phyloP scores from a whole-genome alignment of 2,888 invertebrate species.

The Mesorhabditis sp. region DNA sequence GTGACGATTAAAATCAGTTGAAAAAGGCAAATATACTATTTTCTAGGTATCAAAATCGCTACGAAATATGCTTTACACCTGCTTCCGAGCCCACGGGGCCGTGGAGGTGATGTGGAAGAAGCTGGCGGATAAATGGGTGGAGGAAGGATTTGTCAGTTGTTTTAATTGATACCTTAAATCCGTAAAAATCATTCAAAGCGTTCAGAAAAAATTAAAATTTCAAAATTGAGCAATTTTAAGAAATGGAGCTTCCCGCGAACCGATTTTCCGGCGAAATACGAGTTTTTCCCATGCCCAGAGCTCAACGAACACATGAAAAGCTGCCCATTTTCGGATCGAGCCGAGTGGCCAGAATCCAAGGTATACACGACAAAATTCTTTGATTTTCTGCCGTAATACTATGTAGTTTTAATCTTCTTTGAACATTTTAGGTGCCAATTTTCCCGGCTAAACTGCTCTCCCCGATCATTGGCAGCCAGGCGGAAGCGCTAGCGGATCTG shows the following conservation, averaged over 20 bases:
- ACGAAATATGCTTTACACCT: neutral
- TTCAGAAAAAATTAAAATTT: no score
- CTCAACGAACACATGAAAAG: neutral
- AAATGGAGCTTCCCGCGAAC: neutral
- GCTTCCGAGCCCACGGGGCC: neutral
- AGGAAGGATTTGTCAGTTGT: neutral
- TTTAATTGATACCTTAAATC: neutral
- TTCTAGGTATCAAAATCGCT: neutral
- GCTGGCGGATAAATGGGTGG: neutral
- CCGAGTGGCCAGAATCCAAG: neutral
- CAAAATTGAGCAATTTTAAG: neutral
- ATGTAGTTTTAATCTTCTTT: neutral
- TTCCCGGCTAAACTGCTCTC: neutral
- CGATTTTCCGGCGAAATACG: neutral
- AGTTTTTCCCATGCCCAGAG: neutral
- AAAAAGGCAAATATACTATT: neutral
- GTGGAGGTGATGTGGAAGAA: slow-evolving; percentile 1
- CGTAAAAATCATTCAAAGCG: neutral
- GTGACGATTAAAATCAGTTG: neutral
- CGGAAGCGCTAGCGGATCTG: neutral
- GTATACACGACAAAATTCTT: neutral
- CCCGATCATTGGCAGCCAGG: neutral
- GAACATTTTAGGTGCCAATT: neutral
- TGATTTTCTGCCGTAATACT: neutral
- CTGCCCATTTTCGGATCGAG: neutral